Percentiles rank a stretch among this genome's conserved stretches.
These are phyloP conservation scores for Philereme transversata DNA, from an alignment of 2,888 invertebrate species.

Conservation along the genomic window DNA sequence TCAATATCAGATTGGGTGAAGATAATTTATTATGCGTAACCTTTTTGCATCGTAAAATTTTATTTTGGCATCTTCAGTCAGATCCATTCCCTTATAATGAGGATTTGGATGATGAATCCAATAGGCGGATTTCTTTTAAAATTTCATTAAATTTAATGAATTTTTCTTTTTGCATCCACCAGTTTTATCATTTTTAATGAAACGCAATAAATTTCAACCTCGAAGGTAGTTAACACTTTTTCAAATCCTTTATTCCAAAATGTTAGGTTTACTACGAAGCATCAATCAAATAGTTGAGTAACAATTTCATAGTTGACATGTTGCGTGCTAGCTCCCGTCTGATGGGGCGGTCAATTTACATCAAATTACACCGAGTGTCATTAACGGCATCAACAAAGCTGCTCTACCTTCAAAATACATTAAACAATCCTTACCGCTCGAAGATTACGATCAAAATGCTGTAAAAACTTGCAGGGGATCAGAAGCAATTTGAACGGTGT, in stretches of 20 bases:
- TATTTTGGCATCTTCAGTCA: conserved; percentile 16
- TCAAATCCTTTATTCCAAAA: conserved; percentile 12
- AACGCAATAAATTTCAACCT: neutral
- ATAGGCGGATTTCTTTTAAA: neutral
- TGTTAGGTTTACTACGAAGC: conserved; percentile 38
- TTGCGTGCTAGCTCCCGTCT: conserved; percentile 72
- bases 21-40: conserved; percentile 41
- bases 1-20: conserved; percentile 53
- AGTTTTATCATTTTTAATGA: neutral
- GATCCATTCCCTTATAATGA: neutral
- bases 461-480: conserved; percentile 36
- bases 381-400: conserved; percentile 59
- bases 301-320: conserved; percentile 81
- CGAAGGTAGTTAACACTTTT: conserved; percentile 6
- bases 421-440: conserved; percentile 44
- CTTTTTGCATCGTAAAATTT: conserved; percentile 29
- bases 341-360: conserved; percentile 74
- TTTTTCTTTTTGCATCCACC: neutral
- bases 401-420: conserved; percentile 38
- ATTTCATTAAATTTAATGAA: neutral
- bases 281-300: conserved; percentile 77
- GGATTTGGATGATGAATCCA: neutral
- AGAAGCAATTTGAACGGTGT: conserved; percentile 46
- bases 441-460: conserved; percentile 53
- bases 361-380: conserved; percentile 78